Evolutionary conservation across 1,140 invertebrate genomes (phyloP).

Genomic region (Drosophila ercepeae): DNA sequence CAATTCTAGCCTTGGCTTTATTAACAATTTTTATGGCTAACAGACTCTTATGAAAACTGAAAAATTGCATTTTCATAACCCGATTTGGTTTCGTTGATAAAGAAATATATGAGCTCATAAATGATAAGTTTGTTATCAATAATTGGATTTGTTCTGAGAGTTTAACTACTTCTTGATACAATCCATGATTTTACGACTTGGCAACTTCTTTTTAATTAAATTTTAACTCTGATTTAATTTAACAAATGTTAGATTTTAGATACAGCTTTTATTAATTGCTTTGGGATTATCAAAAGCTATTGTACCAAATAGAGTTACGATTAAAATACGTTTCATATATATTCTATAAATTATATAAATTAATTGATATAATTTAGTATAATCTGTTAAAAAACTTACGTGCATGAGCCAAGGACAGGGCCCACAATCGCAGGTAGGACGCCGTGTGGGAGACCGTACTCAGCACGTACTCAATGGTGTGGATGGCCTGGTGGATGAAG

Average conservation of each 20-base stretch:
- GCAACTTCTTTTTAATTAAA: not conserved
- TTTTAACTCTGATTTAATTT: not conserved
- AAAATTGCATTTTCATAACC: not conserved
- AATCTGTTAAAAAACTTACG: conserved; percentile 85
- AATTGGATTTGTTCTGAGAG: not conserved
- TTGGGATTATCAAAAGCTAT: too few species aligned
- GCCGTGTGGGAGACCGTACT: conserved; percentile 98
- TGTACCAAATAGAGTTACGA: not conserved
- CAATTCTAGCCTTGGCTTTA: not conserved
- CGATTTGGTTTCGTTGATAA: not conserved
- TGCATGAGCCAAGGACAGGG: conserved; percentile 96
- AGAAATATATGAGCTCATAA: not conserved
- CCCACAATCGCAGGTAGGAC: conserved; percentile 98
- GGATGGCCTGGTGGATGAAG: conserved; percentile 96
- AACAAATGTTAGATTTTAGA: too few species aligned
- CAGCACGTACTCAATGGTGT: conserved; percentile 98
- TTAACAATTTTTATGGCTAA: not conserved
- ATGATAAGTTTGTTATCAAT: not conserved
- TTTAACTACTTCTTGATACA: not conserved
- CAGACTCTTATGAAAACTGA: not conserved
- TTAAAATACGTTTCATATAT: too few species aligned
- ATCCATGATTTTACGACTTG: not conserved
- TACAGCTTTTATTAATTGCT: too few species aligned
- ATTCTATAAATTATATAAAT: too few species aligned
- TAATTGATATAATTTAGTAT: not conserved